These are phyloP conservation scores for Nephotettix cincticeps DNA, from an alignment of 1,140 invertebrate genomes.

Conservation along the genomic window DNA sequence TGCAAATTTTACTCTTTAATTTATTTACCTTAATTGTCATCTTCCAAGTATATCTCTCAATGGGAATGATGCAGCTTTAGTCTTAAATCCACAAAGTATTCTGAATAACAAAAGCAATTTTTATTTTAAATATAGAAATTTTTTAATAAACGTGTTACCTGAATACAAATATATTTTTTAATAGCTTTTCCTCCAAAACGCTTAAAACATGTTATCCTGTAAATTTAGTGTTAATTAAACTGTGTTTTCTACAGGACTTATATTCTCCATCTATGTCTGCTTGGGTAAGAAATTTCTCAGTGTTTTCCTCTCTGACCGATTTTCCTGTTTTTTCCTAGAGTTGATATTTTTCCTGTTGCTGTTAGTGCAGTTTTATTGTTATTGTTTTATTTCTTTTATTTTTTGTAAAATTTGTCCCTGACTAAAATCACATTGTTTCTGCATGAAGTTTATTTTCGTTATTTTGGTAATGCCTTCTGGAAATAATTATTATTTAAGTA, in stretches of 20 bases:
- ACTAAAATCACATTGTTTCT: too few species aligned
- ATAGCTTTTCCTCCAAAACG: neutral
- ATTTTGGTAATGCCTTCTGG: too few species aligned
- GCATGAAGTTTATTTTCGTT: too few species aligned
- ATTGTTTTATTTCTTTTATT: neutral
- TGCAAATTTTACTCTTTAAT: too few species aligned
- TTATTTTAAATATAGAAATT: too few species aligned
- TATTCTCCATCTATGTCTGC: neutral
- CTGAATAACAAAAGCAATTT: too few species aligned
- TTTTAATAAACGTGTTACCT: neutral
- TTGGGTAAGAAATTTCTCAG: slow-evolving; percentile 17
- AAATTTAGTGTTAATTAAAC: neutral
- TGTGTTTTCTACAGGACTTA: slow-evolving; percentile 1
- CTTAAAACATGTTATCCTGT: neutral
- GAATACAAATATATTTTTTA: neutral
- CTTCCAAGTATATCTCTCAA: too few species aligned
- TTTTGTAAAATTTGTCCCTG: neutral
- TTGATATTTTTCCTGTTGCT: neutral
- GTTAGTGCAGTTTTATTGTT: neutral
- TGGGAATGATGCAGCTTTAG: too few species aligned
- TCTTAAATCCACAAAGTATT: too few species aligned
- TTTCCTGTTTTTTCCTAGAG: neutral
- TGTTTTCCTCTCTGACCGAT: too few species aligned
- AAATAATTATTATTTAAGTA: too few species aligned
- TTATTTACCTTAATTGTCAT: too few species aligned